Evolutionary conservation across 2,797 vertebrate genomes (phyloP).

Genomic region (Nannoperca australis): DNA sequence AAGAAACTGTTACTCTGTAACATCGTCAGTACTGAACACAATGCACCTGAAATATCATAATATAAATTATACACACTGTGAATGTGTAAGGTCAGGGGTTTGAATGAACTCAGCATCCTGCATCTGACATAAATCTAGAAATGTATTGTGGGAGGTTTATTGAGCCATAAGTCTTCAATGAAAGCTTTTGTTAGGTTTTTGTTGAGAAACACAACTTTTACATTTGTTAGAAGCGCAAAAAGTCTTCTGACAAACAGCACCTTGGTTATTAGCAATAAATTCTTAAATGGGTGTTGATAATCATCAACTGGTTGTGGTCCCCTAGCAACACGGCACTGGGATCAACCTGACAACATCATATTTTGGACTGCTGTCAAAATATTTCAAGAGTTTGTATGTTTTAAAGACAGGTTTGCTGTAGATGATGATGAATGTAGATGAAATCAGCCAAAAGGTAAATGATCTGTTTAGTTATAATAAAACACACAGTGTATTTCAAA

Average conservation of each 20-base stretch:
- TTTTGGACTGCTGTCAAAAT: background rate
- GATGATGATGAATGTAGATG: background rate
- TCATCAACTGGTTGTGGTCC: background rate
- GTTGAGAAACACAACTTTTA: background rate
- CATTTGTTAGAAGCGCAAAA: background rate
- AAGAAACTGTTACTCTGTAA: slow-evolving; percentile 61
- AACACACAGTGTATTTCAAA: slow-evolving; percentile 2
- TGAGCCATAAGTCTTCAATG: background rate
- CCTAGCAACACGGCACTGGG: background rate
- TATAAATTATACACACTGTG: slow-evolving; percentile 12
- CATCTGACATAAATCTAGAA: slow-evolving; percentile 18
- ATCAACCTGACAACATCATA: background rate
- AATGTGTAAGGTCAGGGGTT: background rate
- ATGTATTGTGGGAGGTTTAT: background rate
- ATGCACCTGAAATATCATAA: slow-evolving; percentile 49
- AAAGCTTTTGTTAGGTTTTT: background rate
- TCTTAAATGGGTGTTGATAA: background rate
- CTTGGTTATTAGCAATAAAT: background rate
- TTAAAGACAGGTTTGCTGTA: background rate
- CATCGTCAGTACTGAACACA: slow-evolving; percentile 63
- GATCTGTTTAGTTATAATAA: background rate
- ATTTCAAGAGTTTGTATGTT: background rate
- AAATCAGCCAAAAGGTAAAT: background rate
- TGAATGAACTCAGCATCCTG: slow-evolving; percentile 17
- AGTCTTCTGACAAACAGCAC: background rate